Percentiles rank a stretch among this genome's conserved stretches.
These are phyloP conservation scores for Solenodon paradoxus DNA, from an alignment of 2,113 vertebrate species.

Conservation along the genomic window DNA sequence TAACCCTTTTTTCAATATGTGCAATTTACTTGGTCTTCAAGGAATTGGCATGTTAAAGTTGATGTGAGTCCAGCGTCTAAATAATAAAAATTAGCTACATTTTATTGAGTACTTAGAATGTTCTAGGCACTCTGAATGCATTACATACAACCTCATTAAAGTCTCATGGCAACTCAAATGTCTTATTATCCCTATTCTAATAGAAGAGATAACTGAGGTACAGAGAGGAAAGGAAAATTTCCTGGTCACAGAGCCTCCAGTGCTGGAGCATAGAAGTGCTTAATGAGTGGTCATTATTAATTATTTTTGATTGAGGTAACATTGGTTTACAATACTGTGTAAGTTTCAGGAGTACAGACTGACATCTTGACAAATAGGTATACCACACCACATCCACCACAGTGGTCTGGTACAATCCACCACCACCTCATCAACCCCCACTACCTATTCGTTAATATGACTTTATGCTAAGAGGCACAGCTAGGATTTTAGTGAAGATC, in stretches of 20 bases:
- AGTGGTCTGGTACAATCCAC: no score
- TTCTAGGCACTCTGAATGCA: not conserved
- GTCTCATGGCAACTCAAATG: not conserved
- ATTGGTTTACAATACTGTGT: no score
- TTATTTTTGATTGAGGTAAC: no score
- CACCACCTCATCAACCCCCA: no score
- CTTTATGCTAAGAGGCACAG: not conserved
- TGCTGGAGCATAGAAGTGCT: not conserved
- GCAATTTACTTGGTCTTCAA: conserved; percentile 55
- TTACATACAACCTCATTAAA: not conserved
- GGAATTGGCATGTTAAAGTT: conserved; percentile 32
- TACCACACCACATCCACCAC: no score
- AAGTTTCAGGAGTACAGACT: no score
- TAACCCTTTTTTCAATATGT: conserved; percentile 53
- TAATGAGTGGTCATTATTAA: not conserved
- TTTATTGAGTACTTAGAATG: not conserved
- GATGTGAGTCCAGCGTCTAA: not conserved
- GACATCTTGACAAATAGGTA: no score
- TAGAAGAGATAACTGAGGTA: not conserved
- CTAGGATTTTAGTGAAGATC: not conserved
- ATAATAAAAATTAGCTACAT: not conserved
- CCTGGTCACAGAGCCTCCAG: not conserved
- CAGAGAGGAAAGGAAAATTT: not conserved
- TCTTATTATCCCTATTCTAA: not conserved
- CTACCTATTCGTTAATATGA: no score